A percentile compares a stretch with the other conserved stretches of the same genome.
Conservation (phyloP, 2,113 vertebrate genomes). For the Pseudorectes ferrugineus region DNA sequence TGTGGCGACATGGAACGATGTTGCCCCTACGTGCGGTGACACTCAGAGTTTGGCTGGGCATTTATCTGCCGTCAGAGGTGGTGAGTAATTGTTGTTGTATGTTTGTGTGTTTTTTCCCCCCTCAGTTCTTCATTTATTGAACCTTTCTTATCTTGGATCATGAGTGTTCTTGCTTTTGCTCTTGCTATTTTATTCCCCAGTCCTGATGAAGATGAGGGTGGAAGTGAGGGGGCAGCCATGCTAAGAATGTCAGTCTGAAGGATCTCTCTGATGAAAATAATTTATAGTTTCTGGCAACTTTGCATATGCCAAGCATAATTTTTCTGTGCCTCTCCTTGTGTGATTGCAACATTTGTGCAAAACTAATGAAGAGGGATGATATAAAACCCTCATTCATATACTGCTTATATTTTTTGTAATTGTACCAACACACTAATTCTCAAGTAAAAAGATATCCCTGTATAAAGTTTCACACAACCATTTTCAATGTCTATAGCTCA, state of each 20-base stretch:
- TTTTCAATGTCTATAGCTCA: background rate
- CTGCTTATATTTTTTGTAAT: background rate
- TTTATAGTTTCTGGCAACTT: background rate
- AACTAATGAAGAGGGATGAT: background rate
- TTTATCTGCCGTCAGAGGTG: background rate
- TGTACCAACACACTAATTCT: background rate
- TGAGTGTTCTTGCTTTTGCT: background rate
- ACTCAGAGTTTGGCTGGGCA: background rate
- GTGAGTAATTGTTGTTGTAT: background rate
- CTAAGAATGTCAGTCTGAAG: background rate
- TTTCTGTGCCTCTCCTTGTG: background rate
- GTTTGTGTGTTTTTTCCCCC: accelerated
- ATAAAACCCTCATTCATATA: background rate
- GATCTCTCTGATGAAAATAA: background rate
- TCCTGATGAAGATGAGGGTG: background rate
- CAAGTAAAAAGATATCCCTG: background rate
- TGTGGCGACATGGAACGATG: too few species aligned
- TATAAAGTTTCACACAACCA: background rate
- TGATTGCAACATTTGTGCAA: background rate
- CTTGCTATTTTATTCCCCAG: background rate
- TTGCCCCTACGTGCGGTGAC: too few species aligned
- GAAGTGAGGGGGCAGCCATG: background rate
- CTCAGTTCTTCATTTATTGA: background rate
- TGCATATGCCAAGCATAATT: background rate
- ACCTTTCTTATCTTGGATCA: background rate